Evolutionary conservation across 2,888 invertebrate genomes (phyloP).

Genomic region (Lithophane leautieri): DNA sequence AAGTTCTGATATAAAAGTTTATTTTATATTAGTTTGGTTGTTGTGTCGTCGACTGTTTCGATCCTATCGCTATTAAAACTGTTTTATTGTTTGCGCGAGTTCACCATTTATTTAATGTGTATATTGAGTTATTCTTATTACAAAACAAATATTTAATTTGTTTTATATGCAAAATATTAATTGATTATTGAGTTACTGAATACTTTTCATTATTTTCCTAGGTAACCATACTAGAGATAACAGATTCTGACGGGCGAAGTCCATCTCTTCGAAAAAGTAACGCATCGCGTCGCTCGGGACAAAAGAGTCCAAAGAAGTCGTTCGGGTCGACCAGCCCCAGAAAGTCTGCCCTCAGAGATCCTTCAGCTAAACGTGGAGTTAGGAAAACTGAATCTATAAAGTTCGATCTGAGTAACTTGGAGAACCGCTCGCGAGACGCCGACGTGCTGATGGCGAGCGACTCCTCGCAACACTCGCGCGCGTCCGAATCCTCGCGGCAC

Average conservation of each 20-base stretch:
- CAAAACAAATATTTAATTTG: too few relatives aligned
- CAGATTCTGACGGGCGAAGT: slow-evolving; percentile 66
- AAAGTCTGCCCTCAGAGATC: slow-evolving; percentile 83
- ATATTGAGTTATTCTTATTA: background rate
- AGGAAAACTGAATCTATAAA: slow-evolving; percentile 84
- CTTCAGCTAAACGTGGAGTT: slow-evolving; percentile 67
- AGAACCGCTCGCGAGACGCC: slow-evolving; percentile 57
- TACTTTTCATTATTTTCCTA: slow-evolving; percentile 51
- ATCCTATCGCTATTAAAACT: background rate
- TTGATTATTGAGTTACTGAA: background rate
- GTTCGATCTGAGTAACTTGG: slow-evolving; percentile 85
- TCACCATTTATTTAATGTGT: background rate
- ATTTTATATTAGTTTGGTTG: background rate
- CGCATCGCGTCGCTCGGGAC: slow-evolving; percentile 55
- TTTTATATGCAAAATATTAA: background rate
- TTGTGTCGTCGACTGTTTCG: background rate
- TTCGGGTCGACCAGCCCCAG: slow-evolving; percentile 70
- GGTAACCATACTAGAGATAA: slow-evolving; percentile 74
- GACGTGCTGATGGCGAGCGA: slow-evolving; percentile 64
- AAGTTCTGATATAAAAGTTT: background rate
- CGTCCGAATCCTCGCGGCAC: too few relatives aligned
- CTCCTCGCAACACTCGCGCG: too few relatives aligned
- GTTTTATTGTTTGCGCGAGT: background rate
- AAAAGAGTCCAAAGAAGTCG: slow-evolving; percentile 56
- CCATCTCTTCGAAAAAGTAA: slow-evolving; percentile 49